These are phyloP conservation scores for Phragmatobia fuliginosa DNA, from an alignment of 2,888 invertebrate genomes.

Conservation along the genomic window DNA sequence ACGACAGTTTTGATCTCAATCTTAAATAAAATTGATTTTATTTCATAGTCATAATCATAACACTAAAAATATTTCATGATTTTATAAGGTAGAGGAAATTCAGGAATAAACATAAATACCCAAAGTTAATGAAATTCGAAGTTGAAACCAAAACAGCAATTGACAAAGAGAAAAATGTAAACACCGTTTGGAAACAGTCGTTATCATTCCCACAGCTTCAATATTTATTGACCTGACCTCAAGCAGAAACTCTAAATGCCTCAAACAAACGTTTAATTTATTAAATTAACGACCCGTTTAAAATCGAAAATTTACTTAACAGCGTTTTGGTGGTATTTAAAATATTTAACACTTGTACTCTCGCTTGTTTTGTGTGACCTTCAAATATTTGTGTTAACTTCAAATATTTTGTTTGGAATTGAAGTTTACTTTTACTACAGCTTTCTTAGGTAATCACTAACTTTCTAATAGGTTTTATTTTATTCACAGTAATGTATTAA, in stretches of 20 bases:
- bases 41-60: too few relatives aligned
- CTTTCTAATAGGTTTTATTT: not conserved
- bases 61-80: too few relatives aligned
- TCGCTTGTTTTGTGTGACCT: not conserved
- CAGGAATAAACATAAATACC: not conserved
- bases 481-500: not conserved
- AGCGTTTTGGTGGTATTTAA: constrained; percentile 20
- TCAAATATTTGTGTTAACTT: not conserved
- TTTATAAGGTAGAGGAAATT: too few relatives aligned
- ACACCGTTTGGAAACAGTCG: constrained; percentile 11
- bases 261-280: constrained; percentile 31
- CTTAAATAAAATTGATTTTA: too few relatives aligned
- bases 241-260: constrained; percentile 11
- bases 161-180: not conserved
- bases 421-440: not conserved
- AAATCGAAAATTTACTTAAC: constrained; percentile 30
- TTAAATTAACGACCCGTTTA: constrained; percentile 38
- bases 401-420: not conserved
- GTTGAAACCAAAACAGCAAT: not conserved
- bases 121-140: not conserved
- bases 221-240: constrained; percentile 40
- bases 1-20: too few relatives aligned
- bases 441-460: not conserved
- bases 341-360: not conserved
- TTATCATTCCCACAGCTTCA: constrained; percentile 36